Percentiles rank a stretch among this genome's conserved stretches.
These are phyloP conservation scores for Psephotus haematonotus DNA, from an alignment of 2,113 vertebrate species.

Conservation along the genomic window DNA sequence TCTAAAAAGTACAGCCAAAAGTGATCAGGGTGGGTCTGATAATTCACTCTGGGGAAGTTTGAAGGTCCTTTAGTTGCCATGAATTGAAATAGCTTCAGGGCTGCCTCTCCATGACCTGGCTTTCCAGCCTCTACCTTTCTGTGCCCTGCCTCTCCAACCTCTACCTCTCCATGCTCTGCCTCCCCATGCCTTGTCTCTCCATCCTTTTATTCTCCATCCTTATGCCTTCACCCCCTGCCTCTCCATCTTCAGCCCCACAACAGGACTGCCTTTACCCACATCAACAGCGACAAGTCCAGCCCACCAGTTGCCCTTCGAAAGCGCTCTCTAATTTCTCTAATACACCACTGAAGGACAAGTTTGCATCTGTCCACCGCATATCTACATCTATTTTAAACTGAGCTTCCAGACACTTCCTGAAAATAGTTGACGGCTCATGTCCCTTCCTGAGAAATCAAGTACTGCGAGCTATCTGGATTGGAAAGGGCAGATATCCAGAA, in stretches of 20 bases:
- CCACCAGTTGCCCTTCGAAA: neutral
- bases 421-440: neutral
- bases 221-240: neutral
- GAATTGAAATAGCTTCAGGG: neutral
- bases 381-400: slow-evolving; percentile 35
- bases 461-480: neutral
- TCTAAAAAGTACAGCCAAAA: neutral
- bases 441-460: slow-evolving; percentile 3
- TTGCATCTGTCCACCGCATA: slow-evolving; percentile 30
- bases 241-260: neutral
- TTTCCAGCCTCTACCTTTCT: neutral
- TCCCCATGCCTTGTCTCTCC: neutral
- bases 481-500: slow-evolving; percentile 32
- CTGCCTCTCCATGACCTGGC: neutral
- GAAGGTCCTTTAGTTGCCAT: neutral
- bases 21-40: fast-evolving
- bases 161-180: neutral
- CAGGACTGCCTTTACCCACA: neutral
- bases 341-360: neutral
- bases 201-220: neutral
- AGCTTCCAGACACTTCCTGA: slow-evolving; percentile 29
- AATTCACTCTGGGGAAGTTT: neutral
- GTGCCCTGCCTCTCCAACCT: neutral
- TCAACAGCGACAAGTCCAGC: neutral
- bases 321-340: neutral